Evolutionary conservation across 23 tunicate genomes (phyloP).

Genomic region (Ascidia mentula): DNA sequence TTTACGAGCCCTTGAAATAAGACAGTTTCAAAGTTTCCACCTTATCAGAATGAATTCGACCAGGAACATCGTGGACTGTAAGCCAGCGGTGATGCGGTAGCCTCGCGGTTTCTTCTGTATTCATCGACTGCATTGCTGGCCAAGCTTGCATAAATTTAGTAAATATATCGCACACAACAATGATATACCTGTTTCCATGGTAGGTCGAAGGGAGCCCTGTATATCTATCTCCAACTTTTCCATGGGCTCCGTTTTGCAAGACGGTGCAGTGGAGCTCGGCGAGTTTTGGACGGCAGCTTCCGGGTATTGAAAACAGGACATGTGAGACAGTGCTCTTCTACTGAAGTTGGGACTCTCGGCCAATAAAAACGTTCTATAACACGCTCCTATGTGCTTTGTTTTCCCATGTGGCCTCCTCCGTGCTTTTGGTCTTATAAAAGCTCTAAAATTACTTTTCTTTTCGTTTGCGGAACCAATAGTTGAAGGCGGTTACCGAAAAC

Average conservation of each 20-base stretch:
- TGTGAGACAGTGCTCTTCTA: background rate
- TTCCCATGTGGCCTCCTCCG: background rate
- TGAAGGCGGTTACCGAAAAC: background rate
- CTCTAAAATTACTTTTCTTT: background rate
- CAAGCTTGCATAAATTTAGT: constrained; percentile 19
- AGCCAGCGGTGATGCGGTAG: constrained; percentile 13
- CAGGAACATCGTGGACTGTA: constrained; percentile 24
- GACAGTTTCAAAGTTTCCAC: background rate
- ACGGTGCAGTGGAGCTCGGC: background rate
- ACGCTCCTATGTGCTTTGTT: background rate
- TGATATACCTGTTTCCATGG: no score
- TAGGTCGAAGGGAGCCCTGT: no score
- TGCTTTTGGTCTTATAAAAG: background rate
- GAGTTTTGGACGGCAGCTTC: background rate
- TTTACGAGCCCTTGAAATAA: background rate
- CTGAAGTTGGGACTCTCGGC: no score
- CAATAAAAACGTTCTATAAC: no score
- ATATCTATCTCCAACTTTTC: background rate
- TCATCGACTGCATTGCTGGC: constrained; percentile 12
- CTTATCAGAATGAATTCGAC: background rate
- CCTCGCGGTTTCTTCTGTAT: constrained; percentile 9
- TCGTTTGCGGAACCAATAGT: background rate
- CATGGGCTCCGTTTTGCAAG: background rate
- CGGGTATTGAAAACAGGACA: background rate
- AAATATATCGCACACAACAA: no score